Evolutionary conservation across 2,113 vertebrate genomes (phyloP), one percentile per base, ranked within the genome.

Genomic region (Aegithalos caudatus): DNA sequence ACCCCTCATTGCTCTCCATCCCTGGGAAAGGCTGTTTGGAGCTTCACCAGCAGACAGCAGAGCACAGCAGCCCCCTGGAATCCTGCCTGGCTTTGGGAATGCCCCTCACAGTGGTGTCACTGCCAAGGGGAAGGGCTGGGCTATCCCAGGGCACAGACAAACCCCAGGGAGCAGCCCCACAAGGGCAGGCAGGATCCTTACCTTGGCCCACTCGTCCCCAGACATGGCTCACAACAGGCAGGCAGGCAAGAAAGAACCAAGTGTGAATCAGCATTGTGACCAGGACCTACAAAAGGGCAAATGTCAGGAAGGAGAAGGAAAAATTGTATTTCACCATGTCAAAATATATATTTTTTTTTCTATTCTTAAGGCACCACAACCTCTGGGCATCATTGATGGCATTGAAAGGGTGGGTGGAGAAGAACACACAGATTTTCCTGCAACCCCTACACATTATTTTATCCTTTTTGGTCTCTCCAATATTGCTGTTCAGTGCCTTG

Each of bases 131-230:
- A 53, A 54, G 51, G 54, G 42, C 54, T 77, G 86, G 24, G 61
- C 44, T 69, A 4, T 42, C 12, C 37, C 91, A 35, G 53, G 22
- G 14, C 40, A 33, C 18, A 44, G 4, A 19, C 16, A 37, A 6
- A 45, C 9, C 7, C 0, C 0, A 5, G 9, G 35, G 48, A 31
- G 21, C 17, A 28, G 44, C 40, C 21, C 58, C 9, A 12, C 3
- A 7, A 21, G 79, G 45, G 11, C 42, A 53, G 42, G 7, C 4
- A 29, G 22, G 47, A 6, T 92, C 74, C 96, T 97, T 96, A 97
- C 97, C 96, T 97, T 95, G 96, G 38, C 93, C 87, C 23, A 2
- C 86, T 53, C 92, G 92, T 66, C 96, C 88, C 71, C 89, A 93
- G 65, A 97, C 94, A 0, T 96, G 86, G 88, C 74, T 96, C 20